phyloP scores from a whole-genome alignment of 2,797 vertebrate genomes.

The Hirundo rustica region DNA sequence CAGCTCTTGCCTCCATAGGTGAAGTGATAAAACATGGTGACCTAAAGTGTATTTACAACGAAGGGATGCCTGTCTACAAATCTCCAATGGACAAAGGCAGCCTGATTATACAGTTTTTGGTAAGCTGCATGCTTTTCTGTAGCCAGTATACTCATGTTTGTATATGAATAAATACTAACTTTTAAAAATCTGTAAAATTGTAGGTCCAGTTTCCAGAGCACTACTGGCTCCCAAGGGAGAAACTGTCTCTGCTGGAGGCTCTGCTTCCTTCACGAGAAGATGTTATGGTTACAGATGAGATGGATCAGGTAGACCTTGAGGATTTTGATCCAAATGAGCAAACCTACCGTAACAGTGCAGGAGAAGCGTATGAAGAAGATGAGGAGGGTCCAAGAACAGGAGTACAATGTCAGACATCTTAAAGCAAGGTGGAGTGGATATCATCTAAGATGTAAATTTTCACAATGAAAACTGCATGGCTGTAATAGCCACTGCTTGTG shows the following conservation, averaged over 20 bases:
- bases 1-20: constrained; percentile 70
- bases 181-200: not conserved
- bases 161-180: not conserved
- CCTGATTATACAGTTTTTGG: constrained; percentile 88
- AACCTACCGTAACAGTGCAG: constrained; percentile 70
- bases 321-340: constrained; percentile 82
- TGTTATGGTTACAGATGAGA: constrained; percentile 87
- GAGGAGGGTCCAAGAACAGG: constrained; percentile 80
- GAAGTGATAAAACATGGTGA: constrained; percentile 88
- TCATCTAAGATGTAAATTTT: constrained; percentile 48
- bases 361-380: constrained; percentile 89
- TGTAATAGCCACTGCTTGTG: constrained; percentile 61
- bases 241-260: constrained; percentile 85
- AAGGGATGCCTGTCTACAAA: constrained; percentile 92
- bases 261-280: constrained; percentile 88
- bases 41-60: constrained; percentile 82
- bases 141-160: fast-evolving
- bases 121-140: constrained; percentile 63
- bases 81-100: constrained; percentile 88
- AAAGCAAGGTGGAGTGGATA: constrained; percentile 8
- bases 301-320: constrained; percentile 91
- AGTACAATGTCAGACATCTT: constrained; percentile 92
- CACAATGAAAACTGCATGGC: constrained; percentile 71
- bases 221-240: constrained; percentile 87
- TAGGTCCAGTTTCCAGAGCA: constrained; percentile 92